These are phyloP conservation scores for Dryobota labecula DNA, from an alignment of 2,888 invertebrate genomes.

Conservation along the genomic window DNA sequence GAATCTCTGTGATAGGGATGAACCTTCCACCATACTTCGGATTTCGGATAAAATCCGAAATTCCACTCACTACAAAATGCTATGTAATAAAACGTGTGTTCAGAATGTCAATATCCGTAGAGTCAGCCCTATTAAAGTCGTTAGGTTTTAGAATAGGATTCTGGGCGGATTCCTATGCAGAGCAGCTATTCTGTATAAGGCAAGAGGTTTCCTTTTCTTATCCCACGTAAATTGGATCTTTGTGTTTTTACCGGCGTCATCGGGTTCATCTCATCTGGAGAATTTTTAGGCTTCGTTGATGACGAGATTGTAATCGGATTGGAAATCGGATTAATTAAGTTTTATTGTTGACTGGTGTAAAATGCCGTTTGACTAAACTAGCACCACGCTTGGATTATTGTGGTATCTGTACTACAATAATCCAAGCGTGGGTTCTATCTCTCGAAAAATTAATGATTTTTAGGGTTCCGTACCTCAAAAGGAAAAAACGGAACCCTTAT, in stretches of 20 bases:
- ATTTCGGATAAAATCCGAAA: not conserved
- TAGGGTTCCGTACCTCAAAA: too few species aligned
- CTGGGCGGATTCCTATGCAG: constrained; percentile 55
- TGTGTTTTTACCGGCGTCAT: constrained; percentile 38
- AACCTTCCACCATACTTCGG: not conserved
- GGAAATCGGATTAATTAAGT: not conserved
- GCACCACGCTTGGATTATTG: too few species aligned
- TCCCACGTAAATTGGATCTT: constrained; percentile 54
- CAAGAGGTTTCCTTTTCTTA: constrained; percentile 49
- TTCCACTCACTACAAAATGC: constrained; percentile 31
- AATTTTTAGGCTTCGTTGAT: constrained; percentile 21
- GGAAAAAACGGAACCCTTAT: too few species aligned
- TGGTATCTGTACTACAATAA: too few species aligned
- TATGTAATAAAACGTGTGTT: constrained; percentile 26
- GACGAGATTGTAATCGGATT: constrained; percentile 17
- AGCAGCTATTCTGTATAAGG: constrained; percentile 51
- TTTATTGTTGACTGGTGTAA: not conserved
- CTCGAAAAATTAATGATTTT: not conserved
- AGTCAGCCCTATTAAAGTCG: constrained; percentile 45
- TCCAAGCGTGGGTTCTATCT: not conserved
- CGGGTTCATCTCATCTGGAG: constrained; percentile 12
- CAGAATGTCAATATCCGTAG: constrained; percentile 30
- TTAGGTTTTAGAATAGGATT: constrained; percentile 44
- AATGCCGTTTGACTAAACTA: not conserved
- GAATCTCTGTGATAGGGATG: constrained; percentile 18